Conservation (phyloP, 2,113 vertebrate genomes). For the Protobothrops mucrosquamatus region DNA sequence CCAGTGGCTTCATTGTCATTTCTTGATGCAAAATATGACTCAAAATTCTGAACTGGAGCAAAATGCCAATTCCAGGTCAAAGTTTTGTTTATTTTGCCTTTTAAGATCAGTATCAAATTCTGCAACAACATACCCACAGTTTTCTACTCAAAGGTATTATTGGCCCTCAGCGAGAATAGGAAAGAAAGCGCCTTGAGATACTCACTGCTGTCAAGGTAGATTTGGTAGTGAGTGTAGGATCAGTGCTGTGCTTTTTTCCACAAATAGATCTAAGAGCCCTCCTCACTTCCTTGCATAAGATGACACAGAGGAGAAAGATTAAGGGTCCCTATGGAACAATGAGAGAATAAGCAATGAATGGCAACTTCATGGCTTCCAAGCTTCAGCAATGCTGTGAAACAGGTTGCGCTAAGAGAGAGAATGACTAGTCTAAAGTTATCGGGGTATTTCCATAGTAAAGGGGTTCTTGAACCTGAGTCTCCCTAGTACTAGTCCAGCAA, state of each 20-base stretch:
- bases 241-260: slow-evolving; percentile 74
- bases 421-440: not conserved
- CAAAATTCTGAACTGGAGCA: not conserved
- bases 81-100: not conserved
- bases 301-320: slow-evolving; percentile 86
- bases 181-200: not conserved
- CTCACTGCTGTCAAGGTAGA: slow-evolving; percentile 85
- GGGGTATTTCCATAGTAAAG: not conserved
- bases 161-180: not conserved
- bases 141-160: not conserved
- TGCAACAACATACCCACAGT: not conserved
- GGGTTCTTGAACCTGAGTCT: not conserved
- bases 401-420: not conserved
- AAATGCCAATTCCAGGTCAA: not conserved
- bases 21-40: not conserved
- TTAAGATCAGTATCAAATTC: not conserved
- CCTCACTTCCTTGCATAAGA: slow-evolving; percentile 87
- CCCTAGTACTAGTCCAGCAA: not conserved
- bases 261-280: slow-evolving; percentile 84
- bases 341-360: not conserved
- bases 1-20: not conserved
- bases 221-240: slow-evolving; percentile 79
- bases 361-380: not conserved
- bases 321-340: slow-evolving; percentile 79
- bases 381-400: not conserved